Conservation (phyloP, 2,888 invertebrate species). For the Acanthosoma haemorrhoidale region DNA sequence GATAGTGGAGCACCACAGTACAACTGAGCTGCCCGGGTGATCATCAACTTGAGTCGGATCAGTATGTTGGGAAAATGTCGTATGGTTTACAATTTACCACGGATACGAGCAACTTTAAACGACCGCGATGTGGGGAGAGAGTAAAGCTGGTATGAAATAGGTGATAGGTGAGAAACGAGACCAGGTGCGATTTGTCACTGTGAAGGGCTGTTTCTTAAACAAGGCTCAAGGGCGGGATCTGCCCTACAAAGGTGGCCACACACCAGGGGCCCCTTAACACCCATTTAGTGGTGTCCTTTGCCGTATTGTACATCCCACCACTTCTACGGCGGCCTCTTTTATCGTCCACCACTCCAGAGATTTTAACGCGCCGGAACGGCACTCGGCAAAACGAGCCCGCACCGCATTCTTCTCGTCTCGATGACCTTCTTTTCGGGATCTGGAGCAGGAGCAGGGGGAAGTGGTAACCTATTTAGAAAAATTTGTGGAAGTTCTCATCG, state of each 20-base stretch:
- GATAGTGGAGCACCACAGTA: no score
- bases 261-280: slow-evolving; percentile 9
- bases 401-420: neutral
- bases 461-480: no score
- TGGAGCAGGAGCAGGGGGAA: no score
- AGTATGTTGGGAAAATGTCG: no score
- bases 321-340: neutral
- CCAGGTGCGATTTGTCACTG: neutral
- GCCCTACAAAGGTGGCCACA: neutral
- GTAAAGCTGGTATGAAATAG: slow-evolving; percentile 5
- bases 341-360: neutral
- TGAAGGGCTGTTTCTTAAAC: neutral
- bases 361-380: slow-evolving; percentile 8
- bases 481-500: no score
- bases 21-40: no score
- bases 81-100: no score
- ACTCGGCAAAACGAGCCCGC: neutral
- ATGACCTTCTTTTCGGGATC: no score
- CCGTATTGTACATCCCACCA: no score
- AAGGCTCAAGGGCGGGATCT: slow-evolving; percentile 10
- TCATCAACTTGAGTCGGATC: no score
- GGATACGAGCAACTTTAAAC: no score
- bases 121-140: no score
- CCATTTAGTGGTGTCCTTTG: slow-evolving; percentile 5
- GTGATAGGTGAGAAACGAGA: neutral